Evolutionary conservation across 2,113 vertebrate genomes (phyloP), one percentile per base, ranked within the genome.

Genomic region (Rousettus leschenaultii): DNA sequence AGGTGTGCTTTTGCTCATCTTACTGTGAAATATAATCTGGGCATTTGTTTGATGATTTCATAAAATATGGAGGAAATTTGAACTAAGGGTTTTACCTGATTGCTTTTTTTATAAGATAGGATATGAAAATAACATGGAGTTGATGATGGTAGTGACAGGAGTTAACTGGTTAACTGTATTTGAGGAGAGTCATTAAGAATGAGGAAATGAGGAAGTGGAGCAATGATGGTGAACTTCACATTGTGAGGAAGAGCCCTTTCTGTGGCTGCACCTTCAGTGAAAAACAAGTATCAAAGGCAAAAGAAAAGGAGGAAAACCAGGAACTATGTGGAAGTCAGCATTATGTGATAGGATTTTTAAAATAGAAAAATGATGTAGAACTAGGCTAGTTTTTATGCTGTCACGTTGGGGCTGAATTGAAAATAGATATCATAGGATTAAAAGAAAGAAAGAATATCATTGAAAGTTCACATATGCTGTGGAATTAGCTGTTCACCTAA

Each of bases 11-110:
- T 95, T 97, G 75, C 98, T 98, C 75, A 96, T 98, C 95, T 63
- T 96, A 95, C 92, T 90, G 94, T 97, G 96, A 98, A 98, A 98
- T 97, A 94, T 96, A 96, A 98, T 98, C 98, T 98, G 79, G 24
- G 97, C 71, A 65, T 95, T 98, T 98, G 97, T 98, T 91, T 98
- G 3, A 3, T 93, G 75, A 75, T 97, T 96, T 97, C 97, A 97
- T 97, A 98, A 97, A 97, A 96, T 98, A 97, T 96, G 95, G 95
- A 98, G 84, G 63, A 91, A 98, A 96, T 98, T 63, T 96, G 95
- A 98, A 97, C 66, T 88, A 88, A 53, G 45, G 57, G 55, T 97
- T 98, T 96, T 92, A 96, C 97, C 89, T 98, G 96, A 97, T 98
- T 98, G 85, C 91, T 89, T 97, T 98, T 96, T 97, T 96, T 85